Evolutionary conservation across 2,113 vertebrate genomes (phyloP), one percentile per base, ranked within the genome.

Genomic region (Protomyctophum bolini): DNA sequence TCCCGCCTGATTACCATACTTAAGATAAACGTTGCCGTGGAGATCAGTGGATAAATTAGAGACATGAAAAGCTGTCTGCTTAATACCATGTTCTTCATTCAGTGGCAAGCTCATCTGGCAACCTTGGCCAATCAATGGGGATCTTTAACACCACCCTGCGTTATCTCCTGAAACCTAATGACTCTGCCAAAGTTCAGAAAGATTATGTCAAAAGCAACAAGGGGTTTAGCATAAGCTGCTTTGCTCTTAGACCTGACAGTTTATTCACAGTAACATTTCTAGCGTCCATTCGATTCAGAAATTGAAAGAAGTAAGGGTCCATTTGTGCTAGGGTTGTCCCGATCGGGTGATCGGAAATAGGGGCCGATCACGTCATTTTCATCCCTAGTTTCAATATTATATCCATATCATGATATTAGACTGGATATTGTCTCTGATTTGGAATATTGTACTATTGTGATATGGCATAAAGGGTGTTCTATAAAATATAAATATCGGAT

Each of bases 131-230:
- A 88, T 89, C 85, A 0, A 84, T 83, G 70, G 11, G 68, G 76
- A 82, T 85, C 75, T 83, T 68, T 64, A 58, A 77, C 61, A 69
- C 83, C 77, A 82, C 85, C 73, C 76, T 60, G 48, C 63, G 68
- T 85, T 77, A 88, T 84, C 78, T 73, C 48, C 63, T 21, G 2
- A 21, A 21, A 21, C 21, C 21, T 82, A 83, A 86, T 75, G 78
- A 82, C 66, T n/a, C 76, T 75, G 80, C 64, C 80, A 86, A 83
- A 86, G 85, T 87, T 89, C 79, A 83, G 71, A 67, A 69, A 87
- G 80, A 90, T 90, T 87, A 90, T 79, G 63, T 3, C 3, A 82
- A 82, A 85, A 82, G 45, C 82, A 86, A 89, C 83, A 82, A 71
- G 61, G 75, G 81, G 59, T 87, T 86, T 85, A 80, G 63, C 59